Conservation (phyloP, 2,888 invertebrate genomes). For the Lasioglossum calceatum region DNA sequence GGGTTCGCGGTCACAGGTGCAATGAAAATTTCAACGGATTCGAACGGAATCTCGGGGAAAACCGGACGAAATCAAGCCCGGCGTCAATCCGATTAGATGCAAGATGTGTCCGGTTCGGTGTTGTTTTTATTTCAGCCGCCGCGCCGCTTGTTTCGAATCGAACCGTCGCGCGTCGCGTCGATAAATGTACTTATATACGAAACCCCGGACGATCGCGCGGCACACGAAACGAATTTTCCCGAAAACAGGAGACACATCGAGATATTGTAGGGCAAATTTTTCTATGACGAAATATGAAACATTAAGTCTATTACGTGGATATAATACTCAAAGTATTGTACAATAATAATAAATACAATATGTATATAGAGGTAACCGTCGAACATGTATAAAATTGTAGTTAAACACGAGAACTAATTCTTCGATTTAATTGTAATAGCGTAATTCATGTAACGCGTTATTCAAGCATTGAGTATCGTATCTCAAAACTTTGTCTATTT, state of each 20-base stretch:
- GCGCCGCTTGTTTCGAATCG: neutral
- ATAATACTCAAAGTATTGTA: no score
- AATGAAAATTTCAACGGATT: conserved; percentile 33
- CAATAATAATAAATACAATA: no score
- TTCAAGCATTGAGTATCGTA: no score
- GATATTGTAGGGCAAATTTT: neutral
- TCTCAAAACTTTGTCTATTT: no score
- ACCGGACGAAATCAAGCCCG: conserved; percentile 13
- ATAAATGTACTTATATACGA: conserved; percentile 13
- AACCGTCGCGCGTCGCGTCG: neutral
- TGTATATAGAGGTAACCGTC: no score
- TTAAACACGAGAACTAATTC: no score
- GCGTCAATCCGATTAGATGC: conserved; percentile 40
- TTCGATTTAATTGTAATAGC: no score
- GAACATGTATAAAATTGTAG: no score
- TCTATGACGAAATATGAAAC: no score
- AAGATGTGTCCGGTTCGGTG: neutral
- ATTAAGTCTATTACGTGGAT: no score
- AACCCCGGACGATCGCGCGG: neutral
- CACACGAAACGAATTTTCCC: neutral
- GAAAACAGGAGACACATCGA: neutral
- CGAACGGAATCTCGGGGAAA: conserved; percentile 19
- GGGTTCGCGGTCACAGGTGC: neutral
- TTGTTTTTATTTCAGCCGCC: neutral
- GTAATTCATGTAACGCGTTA: no score